These are phyloP conservation scores for Pocota personata DNA, from an alignment of 2,888 invertebrate species.

Conservation along the genomic window DNA sequence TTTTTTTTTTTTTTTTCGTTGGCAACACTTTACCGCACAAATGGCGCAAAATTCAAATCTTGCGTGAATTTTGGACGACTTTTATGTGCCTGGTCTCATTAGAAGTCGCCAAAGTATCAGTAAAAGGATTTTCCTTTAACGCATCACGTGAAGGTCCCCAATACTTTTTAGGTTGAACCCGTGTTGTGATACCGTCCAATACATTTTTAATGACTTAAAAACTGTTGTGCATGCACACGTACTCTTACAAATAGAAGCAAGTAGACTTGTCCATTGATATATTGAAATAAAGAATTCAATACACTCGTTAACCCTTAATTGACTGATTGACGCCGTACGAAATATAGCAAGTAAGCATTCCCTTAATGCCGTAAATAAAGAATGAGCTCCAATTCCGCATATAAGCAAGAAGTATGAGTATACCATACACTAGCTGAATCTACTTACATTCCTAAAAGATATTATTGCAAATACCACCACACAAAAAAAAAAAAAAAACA, in stretches of 20 bases:
- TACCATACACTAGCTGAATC: neutral
- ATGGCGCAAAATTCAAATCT: too few relatives aligned
- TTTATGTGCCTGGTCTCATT: too few relatives aligned
- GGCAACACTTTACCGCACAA: too few relatives aligned
- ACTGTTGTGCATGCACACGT: neutral
- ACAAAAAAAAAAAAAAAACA: conserved; percentile 12
- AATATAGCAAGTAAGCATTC: neutral
- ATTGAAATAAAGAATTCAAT: conserved; percentile 9
- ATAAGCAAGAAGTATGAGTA: neutral
- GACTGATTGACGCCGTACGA: neutral
- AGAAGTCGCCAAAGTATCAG: too few relatives aligned
- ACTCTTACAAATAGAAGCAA: neutral
- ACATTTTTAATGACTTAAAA: neutral
- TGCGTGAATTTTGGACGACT: too few relatives aligned
- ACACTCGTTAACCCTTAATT: conserved; percentile 5
- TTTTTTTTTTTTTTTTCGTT: too few relatives aligned
- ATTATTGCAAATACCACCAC: neutral
- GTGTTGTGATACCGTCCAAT: neutral
- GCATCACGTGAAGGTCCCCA: too few relatives aligned
- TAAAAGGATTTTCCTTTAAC: too few relatives aligned
- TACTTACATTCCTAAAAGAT: neutral
- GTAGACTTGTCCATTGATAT: neutral
- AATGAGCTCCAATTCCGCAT: neutral
- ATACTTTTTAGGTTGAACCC: too few relatives aligned
- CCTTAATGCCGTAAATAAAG: conserved; percentile 9